Conservation (phyloP, 2,113 vertebrate genomes). For the Bubalus kerabau region DNA sequence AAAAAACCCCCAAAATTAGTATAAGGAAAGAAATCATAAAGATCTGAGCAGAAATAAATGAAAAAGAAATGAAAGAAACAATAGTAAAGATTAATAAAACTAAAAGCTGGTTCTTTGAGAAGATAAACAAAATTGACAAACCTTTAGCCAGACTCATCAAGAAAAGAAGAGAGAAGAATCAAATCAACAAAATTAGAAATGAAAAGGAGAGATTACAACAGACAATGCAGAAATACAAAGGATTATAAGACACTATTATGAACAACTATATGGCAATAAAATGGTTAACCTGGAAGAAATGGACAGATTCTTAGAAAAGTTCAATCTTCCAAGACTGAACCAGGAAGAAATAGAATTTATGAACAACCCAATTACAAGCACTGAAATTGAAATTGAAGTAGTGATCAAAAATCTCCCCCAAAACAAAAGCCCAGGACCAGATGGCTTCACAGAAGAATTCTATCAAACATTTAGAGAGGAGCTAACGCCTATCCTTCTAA, state of each 20-base stretch:
- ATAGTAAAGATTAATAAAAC: not conserved
- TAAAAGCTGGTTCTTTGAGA: not conserved
- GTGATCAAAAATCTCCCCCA: not conserved
- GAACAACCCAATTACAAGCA: not conserved
- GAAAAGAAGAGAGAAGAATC: not conserved
- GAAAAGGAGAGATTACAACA: not conserved
- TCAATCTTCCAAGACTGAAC: not conserved
- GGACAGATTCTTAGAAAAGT: not conserved
- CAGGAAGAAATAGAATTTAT: not conserved
- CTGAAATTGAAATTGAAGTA: not conserved
- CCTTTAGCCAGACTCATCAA: not conserved
- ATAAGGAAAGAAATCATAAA: not conserved
- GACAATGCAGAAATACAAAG: not conserved
- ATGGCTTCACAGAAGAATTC: not conserved
- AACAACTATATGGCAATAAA: not conserved
- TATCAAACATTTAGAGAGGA: not conserved
- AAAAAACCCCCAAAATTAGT: not conserved
- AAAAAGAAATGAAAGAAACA: not conserved
- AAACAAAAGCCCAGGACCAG: not conserved
- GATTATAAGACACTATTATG: not conserved
- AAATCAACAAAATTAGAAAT: not conserved
- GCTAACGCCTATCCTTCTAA: not conserved
- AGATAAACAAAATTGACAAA: not conserved
- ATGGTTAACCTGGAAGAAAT: not conserved
- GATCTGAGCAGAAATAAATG: not conserved